phyloP scores from a whole-genome alignment of 2,888 invertebrate species.

The Drosophila merina region DNA sequence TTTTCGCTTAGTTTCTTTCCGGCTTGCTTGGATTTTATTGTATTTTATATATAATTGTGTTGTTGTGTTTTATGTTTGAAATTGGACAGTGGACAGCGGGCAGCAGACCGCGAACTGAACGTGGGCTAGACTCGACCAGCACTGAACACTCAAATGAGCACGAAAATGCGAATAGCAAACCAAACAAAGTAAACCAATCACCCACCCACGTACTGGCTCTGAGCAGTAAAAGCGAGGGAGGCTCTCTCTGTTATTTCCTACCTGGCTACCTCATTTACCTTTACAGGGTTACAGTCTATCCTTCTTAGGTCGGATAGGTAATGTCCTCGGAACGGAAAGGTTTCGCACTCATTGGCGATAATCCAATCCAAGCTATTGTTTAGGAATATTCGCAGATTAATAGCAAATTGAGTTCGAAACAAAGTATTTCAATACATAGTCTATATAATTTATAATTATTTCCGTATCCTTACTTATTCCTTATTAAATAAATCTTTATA shows the following conservation, averaged over 20 bases:
- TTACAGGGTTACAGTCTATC: slow-evolving; percentile 22
- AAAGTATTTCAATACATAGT: too few species aligned
- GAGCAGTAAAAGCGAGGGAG: slow-evolving; percentile 4
- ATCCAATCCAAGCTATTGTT: neutral
- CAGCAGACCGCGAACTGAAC: slow-evolving; percentile 57
- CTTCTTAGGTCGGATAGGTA: slow-evolving; percentile 15
- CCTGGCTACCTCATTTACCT: slow-evolving; percentile 13
- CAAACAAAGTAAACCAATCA: slow-evolving; percentile 41
- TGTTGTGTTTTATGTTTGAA: slow-evolving; percentile 46
- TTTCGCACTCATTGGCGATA: neutral
- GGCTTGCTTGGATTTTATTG: slow-evolving; percentile 18
- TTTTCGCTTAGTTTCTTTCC: slow-evolving; percentile 33
- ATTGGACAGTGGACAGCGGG: neutral
- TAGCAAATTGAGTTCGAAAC: too few species aligned
- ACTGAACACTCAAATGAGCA: slow-evolving; percentile 61
- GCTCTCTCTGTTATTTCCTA: slow-evolving; percentile 6
- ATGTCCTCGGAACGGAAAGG: neutral
- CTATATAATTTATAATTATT: too few species aligned
- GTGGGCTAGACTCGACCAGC: slow-evolving; percentile 57
- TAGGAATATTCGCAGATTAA: neutral
- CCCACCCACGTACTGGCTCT: slow-evolving; percentile 33
- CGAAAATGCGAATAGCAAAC: slow-evolving; percentile 48
- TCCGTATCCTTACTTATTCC: too few species aligned
- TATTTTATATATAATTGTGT: too few species aligned
- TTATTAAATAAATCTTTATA: too few species aligned